Evolutionary conservation across 2,797 vertebrate species (phyloP).

Genomic region (Tadarida brasiliensis): DNA sequence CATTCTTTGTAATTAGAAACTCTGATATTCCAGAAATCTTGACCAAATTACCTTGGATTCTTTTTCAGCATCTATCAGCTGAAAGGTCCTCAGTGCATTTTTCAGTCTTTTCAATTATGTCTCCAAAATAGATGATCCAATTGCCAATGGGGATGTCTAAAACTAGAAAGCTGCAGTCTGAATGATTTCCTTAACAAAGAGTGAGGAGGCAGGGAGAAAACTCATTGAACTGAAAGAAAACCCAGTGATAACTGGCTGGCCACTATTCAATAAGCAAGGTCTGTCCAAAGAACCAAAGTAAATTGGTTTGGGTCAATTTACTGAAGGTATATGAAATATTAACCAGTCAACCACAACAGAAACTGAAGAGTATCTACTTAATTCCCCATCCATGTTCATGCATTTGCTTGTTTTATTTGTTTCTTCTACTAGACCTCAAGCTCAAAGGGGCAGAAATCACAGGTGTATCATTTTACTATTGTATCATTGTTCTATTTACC

Average conservation of each 20-base stretch:
- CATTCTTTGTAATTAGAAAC: conserved; percentile 26
- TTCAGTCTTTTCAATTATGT: conserved; percentile 52
- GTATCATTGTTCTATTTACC: neutral
- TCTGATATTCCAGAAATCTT: conserved; percentile 41
- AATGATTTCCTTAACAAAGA: conserved; percentile 57
- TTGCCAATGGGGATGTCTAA: conserved; percentile 12
- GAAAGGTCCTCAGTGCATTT: conserved; percentile 25
- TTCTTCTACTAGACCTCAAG: neutral
- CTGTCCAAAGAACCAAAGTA: conserved; percentile 5
- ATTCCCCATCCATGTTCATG: neutral
- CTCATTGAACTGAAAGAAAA: conserved; percentile 40
- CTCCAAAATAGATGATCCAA: neutral
- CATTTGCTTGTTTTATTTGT: neutral
- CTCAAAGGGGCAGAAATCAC: neutral
- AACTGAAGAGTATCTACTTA: neutral
- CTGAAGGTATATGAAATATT: neutral
- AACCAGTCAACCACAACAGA: neutral
- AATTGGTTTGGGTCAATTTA: neutral
- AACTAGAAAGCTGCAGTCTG: neutral
- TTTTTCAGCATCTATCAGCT: neutral
- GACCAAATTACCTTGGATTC: conserved; percentile 5
- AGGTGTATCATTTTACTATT: neutral
- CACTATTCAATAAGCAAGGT: conserved; percentile 50
- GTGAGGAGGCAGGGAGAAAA: conserved; percentile 8
- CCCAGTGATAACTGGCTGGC: neutral